Conservation (phyloP, 2,113 vertebrate genomes). For the Copsychus sechellarum region DNA sequence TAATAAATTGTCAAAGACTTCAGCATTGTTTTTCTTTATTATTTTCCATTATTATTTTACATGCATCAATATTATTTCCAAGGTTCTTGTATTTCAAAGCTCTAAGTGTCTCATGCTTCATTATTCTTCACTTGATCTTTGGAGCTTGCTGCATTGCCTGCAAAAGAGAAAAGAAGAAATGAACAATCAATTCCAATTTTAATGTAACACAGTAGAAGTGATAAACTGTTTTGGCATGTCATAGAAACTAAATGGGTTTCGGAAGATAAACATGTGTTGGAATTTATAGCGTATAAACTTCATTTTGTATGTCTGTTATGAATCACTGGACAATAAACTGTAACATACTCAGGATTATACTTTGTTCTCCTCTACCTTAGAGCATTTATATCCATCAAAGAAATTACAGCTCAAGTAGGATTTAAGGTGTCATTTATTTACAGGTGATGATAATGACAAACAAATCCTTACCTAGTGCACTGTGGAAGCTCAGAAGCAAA, state of each 20-base stretch:
- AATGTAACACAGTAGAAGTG: background rate
- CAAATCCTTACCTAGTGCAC: background rate
- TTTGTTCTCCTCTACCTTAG: background rate
- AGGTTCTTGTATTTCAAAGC: background rate
- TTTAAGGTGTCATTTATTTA: slow-evolving; percentile 35
- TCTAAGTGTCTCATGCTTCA: background rate
- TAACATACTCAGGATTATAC: background rate
- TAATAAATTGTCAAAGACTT: background rate
- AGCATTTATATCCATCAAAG: slow-evolving; percentile 17
- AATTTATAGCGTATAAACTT: background rate
- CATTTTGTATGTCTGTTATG: background rate
- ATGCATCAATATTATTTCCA: background rate
- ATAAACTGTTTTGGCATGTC: background rate
- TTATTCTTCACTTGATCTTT: background rate
- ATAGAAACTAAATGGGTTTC: background rate
- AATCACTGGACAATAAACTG: background rate
- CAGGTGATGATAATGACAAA: background rate
- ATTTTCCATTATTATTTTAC: background rate
- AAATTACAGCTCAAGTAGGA: background rate
- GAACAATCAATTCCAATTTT: background rate
- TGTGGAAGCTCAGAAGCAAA: background rate
- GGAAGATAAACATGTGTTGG: background rate
- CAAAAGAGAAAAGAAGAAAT: slow-evolving; percentile 9
- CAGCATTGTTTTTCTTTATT: background rate
- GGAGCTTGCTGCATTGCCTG: background rate